Evolutionary conservation across 2,888 invertebrate species (phyloP), one percentile per base, ranked within the genome.

Genomic region (Tiphia femorata): DNA sequence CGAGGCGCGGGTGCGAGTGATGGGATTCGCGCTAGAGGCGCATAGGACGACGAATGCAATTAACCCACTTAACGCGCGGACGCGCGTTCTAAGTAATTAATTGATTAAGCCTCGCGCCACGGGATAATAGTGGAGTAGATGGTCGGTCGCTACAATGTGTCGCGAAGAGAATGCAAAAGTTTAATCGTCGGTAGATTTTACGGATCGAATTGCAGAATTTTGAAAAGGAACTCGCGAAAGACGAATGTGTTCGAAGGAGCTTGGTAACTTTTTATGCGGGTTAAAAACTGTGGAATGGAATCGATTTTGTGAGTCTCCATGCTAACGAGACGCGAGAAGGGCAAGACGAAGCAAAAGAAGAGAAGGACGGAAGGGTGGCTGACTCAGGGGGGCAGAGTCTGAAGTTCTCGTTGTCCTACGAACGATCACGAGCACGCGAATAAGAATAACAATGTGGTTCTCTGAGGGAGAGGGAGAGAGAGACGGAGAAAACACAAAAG

Each of bases 21-120:
- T 17, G 12, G 29, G 5, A 5, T 2, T 6, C 16, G 30, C 10
- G 2, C 16, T 10, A 17, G 10, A 16, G 46, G 46, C 35, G 29
- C 29, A 48, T 40, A 53, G 38, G 23, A 38, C 27, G 49, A 37
- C 25, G 52, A 53, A 66, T 66, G 60, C 54, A 67, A 73, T 73
- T 70, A 67, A 67, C 64, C 68, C 37, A 64, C 54, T 62, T 73
- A 46, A 29, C 29, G 43, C 49, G 29, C 16, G 40, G 50, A 41
- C 35, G 42, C 17, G 44, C 56, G 49, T 52, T 56, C 54, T 49
- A 65, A 67, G 69, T 62, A 68, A 64, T 68, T 68, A 62, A 70
- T 69, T 74, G 72, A 69, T 70, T 65, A 47, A 49, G 29, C 40
- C 37, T 49, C 49, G 55, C n/a, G n/a, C n/a, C n/a, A n/a, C n/a